A percentile compares a stretch with the other conserved stretches of the same genome.
Evolutionary conservation across 2,888 invertebrate species (phyloP).

Genomic region (Lasius fuliginosus): DNA sequence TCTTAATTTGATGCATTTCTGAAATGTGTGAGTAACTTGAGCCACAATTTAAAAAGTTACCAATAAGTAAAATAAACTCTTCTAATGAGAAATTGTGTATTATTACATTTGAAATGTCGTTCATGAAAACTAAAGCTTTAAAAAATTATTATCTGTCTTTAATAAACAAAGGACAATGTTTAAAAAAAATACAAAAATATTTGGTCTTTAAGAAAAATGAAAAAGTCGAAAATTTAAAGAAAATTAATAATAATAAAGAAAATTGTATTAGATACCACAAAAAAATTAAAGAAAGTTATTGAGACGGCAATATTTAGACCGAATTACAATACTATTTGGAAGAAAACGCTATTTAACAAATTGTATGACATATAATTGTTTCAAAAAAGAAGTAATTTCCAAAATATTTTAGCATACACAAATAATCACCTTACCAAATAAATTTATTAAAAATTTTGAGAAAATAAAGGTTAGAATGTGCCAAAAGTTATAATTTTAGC

Average conservation of each 20-base stretch:
- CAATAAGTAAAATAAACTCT: slow-evolving; percentile 21
- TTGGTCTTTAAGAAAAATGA: background rate
- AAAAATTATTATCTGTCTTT: slow-evolving; percentile 4
- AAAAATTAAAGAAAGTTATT: background rate
- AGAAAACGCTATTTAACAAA: background rate
- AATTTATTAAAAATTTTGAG: background rate
- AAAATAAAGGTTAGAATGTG: background rate
- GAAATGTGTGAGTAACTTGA: background rate
- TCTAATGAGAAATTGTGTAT: background rate
- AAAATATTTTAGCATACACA: background rate
- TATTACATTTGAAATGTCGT: slow-evolving; percentile 4
- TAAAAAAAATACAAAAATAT: background rate
- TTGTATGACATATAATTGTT: background rate
- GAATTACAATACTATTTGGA: background rate
- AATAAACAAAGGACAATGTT: background rate
- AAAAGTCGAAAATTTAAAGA: background rate
- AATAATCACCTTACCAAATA: background rate
- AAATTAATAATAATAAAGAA: background rate
- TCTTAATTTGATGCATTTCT: background rate
- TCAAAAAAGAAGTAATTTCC: background rate
- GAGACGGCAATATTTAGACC: background rate
- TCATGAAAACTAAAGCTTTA: background rate
- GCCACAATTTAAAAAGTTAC: slow-evolving; percentile 11
- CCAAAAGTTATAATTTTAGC: background rate
- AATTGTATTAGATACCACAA: background rate